Base-by-base conservation (phyloP, 2,113 vertebrate species). In the Notarius quadriscutis region DNA sequence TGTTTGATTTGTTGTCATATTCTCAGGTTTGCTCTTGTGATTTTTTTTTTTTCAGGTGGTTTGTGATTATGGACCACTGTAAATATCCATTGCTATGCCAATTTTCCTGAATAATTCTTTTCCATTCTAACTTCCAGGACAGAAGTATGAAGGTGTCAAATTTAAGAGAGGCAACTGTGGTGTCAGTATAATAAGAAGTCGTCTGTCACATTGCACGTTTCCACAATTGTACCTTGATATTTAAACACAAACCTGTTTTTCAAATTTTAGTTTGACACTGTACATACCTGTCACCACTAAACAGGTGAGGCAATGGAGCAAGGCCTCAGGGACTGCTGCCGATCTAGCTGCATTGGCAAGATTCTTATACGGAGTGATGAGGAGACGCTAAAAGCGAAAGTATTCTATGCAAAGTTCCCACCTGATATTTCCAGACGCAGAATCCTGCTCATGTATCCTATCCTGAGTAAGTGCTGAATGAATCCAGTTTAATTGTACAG, bases 141-240 rank as follows among this genome's bases (percentile, higher is more conserved):
- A 99, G 95, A 99, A 98, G 89, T 99, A 99, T 27, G 97, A 99
- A 89, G 98, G 98, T 89, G 97, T 99, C 78, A 96, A 97, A 90
- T 99, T 99, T 87, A 97, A 99, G 89, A 97, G 98, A 93, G 98
- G 98, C 85, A 99, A 99, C 94, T 99, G 98, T 60, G 98, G 98
- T 50, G 98, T 99, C 94, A 99, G 98, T 96, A 99, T 99, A 88
- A 99, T 99, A 98, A 97, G 98, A 89, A 99, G 98, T 7, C 97
- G 98, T 99, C 94, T 92, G 98, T 92, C 58, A 15, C 77, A 60
- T 65, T 53, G 20, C 3, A 15, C 55, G 0, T 78, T 34, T 69
- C n/a, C 67, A 62, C 18, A 27, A 4, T 51, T 22, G 50, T n/a
- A 78, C 14, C 22, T 80, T 30, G 7, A 58, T 11, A 79, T 4